Percentiles rank a stretch among this genome's conserved stretches.
Conservation (phyloP, 1,140 invertebrate species). For the Ostrea denselamellosa region DNA sequence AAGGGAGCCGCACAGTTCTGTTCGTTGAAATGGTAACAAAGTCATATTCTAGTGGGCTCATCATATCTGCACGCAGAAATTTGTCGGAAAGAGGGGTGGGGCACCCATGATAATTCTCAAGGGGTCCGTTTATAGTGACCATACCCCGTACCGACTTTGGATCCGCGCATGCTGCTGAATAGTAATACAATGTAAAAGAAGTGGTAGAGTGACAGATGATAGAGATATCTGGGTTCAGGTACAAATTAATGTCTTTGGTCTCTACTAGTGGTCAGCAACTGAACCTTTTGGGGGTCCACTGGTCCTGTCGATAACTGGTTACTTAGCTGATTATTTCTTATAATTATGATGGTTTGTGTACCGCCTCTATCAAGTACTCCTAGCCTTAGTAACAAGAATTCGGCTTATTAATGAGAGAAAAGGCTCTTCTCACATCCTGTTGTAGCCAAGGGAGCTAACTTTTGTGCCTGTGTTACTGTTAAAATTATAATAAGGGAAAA, state of each 20-base stretch:
- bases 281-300: background rate
- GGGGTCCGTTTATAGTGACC: too few species aligned
- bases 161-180: too few species aligned
- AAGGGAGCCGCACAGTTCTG: too few species aligned
- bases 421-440: background rate
- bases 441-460: background rate
- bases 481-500: background rate
- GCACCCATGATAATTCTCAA: too few species aligned
- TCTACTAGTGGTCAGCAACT: background rate
- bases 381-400: background rate
- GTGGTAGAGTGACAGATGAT: too few species aligned
- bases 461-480: background rate
- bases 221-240: too few species aligned
- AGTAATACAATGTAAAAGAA: too few species aligned
- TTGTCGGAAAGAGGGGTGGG: too few species aligned
- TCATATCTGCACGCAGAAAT: too few species aligned
- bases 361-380: background rate
- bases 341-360: background rate
- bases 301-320: background rate
- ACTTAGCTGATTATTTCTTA: background rate
- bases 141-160: too few species aligned
- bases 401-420: conserved; percentile 10
- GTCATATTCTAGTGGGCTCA: too few species aligned
- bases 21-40: too few species aligned
- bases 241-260: background rate